Conservation (phyloP, 2,888 invertebrate genomes). For the Abrostola triplasia region DNA sequence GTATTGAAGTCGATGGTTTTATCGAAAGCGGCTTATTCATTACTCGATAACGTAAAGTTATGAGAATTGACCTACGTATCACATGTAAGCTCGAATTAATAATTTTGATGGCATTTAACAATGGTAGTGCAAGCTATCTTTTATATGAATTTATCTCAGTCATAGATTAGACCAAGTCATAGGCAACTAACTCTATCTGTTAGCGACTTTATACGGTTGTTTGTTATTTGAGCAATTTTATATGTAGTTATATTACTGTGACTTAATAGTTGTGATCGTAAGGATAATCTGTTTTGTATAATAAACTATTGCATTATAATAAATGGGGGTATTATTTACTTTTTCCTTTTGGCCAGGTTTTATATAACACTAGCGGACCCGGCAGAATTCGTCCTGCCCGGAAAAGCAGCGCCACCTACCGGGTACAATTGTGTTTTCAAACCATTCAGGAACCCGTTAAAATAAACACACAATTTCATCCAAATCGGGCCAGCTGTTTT, state of each 20-base stretch:
- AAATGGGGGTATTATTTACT: conserved; percentile 11
- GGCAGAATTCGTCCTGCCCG: too few species aligned
- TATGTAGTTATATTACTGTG: conserved; percentile 38
- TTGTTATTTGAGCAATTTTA: conserved; percentile 43
- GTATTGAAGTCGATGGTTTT: too few species aligned
- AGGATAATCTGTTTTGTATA: conserved; percentile 45
- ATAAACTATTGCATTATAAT: conserved; percentile 33
- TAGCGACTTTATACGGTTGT: conserved; percentile 20
- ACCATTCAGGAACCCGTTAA: too few species aligned
- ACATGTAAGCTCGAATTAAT: background rate
- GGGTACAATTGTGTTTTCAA: too few species aligned
- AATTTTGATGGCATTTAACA: conserved; percentile 13
- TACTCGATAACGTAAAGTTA: too few species aligned
- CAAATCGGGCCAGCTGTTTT: background rate
- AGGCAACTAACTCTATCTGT: conserved; percentile 12
- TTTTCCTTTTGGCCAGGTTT: background rate
- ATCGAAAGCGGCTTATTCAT: too few species aligned
- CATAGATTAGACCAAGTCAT: conserved; percentile 26
- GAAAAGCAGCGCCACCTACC: too few species aligned
- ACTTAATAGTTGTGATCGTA: conserved; percentile 51
- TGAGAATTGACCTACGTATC: background rate
- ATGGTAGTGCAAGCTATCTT: conserved; percentile 7
- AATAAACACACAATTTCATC: too few species aligned
- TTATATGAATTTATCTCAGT: conserved; percentile 45
- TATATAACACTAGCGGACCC: too few species aligned